Conservation (phyloP, 53 echinoderm and acorn worm genomes). For the Echinometra lucunter region DNA sequence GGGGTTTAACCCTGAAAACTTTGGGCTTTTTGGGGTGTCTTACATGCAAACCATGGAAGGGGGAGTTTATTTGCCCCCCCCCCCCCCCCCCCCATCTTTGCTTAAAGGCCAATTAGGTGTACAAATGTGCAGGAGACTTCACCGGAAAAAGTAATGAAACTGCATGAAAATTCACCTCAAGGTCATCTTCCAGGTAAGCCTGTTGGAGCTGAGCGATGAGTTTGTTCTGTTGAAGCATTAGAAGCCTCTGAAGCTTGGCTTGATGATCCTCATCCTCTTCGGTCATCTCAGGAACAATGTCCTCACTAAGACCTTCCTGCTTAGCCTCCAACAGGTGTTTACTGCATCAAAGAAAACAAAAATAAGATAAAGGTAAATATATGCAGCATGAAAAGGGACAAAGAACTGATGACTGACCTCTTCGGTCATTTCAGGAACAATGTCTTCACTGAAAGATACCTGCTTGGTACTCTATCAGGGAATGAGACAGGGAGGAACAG, state of each 20-base stretch:
- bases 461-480: background rate
- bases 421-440: too few relatives aligned
- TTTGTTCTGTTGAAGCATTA: constrained; percentile 87
- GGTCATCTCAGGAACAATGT: constrained; percentile 86
- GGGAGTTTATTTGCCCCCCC: too few relatives aligned
- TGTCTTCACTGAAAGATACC: too few relatives aligned
- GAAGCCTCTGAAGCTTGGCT: constrained; percentile 79
- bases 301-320: constrained; percentile 88
- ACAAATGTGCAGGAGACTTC: too few relatives aligned
- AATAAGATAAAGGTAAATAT: too few relatives aligned
- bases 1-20: too few relatives aligned
- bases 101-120: too few relatives aligned
- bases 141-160: too few relatives aligned
- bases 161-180: constrained; percentile 81
- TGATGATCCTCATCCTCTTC: constrained; percentile 77
- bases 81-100: too few relatives aligned
- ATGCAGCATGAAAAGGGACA: background rate
- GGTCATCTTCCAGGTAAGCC: constrained; percentile 91
- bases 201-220: constrained; percentile 90
- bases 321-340: constrained; percentile 88
- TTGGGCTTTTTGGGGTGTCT: background rate
- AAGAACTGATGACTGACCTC: too few relatives aligned
- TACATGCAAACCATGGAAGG: too few relatives aligned
- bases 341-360: constrained; percentile 67
- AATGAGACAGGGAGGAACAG: background rate